phyloP scores from a whole-genome alignment of 2,113 vertebrate genomes.

The Clarias gariepinus region DNA sequence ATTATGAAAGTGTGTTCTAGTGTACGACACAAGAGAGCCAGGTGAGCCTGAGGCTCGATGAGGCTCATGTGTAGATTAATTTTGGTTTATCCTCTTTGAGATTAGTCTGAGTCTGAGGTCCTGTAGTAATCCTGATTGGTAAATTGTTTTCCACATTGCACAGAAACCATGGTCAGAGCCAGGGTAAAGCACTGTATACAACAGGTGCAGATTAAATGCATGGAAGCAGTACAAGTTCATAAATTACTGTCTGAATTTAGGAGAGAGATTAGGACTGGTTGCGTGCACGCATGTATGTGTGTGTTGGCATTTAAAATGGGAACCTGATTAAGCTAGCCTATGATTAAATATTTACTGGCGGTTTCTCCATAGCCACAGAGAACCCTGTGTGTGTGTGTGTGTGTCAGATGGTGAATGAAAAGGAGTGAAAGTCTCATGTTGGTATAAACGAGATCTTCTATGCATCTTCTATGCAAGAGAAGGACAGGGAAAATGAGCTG shows the following conservation, averaged over 20 bases:
- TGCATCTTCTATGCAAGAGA: not conserved
- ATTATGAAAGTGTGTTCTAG: not conserved
- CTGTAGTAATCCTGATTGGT: not conserved
- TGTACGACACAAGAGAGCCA: not conserved
- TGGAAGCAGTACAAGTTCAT: not conserved
- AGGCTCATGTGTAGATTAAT: not conserved
- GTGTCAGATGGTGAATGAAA: constrained; percentile 9
- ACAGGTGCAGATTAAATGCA: not conserved
- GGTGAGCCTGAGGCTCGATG: not conserved
- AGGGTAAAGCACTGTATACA: not conserved
- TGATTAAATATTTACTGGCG: constrained; percentile 55
- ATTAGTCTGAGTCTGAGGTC: not conserved
- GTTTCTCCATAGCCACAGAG: constrained; percentile 11
- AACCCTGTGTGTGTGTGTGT: constrained; percentile 18
- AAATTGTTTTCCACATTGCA: not conserved
- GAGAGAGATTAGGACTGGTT: not conserved
- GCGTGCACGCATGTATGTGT: not conserved
- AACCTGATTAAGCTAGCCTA: constrained; percentile 31
- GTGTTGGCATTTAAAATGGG: constrained; percentile 41
- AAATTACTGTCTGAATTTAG: too few species aligned
- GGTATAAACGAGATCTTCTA: constrained; percentile 25
- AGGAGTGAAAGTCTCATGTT: constrained; percentile 8
- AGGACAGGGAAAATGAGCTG: not conserved
- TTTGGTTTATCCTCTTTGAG: not conserved
- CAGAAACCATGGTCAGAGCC: not conserved